These are phyloP conservation scores for Myotis davidii DNA, from an alignment of 2,113 vertebrate genomes.

Conservation along the genomic window DNA sequence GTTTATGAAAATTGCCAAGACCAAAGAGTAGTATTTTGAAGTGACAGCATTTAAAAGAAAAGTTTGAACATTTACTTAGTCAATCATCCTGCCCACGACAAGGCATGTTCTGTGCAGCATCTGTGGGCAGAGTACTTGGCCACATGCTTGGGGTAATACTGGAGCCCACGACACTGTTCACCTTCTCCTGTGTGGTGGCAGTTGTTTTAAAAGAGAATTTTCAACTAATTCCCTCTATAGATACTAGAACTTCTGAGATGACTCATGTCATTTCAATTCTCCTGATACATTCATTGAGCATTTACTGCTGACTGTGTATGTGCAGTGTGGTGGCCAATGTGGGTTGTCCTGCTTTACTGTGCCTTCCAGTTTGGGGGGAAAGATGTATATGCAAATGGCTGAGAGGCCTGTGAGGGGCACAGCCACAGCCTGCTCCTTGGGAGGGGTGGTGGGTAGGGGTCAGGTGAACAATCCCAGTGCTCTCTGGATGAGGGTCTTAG, in stretches of 20 bases:
- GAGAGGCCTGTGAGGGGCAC: background rate
- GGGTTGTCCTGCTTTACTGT: background rate
- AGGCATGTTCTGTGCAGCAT: rapidly evolving
- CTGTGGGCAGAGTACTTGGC: background rate
- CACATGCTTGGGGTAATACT: background rate
- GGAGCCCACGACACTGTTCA: background rate
- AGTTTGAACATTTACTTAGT: background rate
- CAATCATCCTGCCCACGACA: background rate
- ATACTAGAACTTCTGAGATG: background rate
- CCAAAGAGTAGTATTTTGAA: background rate
- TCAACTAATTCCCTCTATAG: background rate
- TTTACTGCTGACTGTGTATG: background rate
- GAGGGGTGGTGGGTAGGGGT: too few species aligned
- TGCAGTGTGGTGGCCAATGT: rapidly evolving
- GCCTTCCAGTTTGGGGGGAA: background rate
- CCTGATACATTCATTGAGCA: background rate
- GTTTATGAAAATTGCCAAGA: background rate
- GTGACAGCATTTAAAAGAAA: background rate
- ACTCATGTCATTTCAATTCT: background rate
- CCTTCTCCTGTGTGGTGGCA: background rate
- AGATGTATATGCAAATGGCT: background rate
- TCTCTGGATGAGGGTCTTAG: background rate
- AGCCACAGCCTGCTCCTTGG: background rate
- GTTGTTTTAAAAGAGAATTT: background rate
- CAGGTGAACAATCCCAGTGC: background rate